Conservation (phyloP, 1,140 invertebrate genomes). For the Microplitis mediator region DNA sequence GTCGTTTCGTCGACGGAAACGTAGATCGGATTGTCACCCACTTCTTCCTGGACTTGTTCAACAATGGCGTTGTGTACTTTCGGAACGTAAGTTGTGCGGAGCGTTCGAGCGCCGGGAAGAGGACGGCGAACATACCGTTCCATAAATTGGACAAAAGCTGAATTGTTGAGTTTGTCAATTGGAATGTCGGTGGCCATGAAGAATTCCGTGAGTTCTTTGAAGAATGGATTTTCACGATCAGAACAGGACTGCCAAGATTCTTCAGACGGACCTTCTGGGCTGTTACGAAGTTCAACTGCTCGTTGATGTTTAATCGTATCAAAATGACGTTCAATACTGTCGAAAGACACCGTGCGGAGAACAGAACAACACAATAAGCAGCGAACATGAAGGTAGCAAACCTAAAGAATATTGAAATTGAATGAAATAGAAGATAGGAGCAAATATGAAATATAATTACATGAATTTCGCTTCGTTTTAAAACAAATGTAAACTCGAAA, state of each 20-base stretch:
- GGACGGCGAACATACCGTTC: neutral
- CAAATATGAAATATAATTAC: too few species aligned
- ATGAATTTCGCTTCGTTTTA: too few species aligned
- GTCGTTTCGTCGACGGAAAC: neutral
- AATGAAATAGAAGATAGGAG: too few species aligned
- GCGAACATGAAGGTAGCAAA: neutral
- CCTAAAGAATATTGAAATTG: too few species aligned
- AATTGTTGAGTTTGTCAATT: neutral
- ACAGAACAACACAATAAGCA: neutral
- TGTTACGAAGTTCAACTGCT: neutral
- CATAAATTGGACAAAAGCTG: neutral
- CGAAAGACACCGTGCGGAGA: neutral
- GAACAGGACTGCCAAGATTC: neutral
- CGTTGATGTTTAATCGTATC: neutral
- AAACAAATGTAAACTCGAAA: too few species aligned
- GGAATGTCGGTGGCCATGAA: neutral
- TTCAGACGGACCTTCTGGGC: neutral
- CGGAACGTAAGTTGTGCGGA: neutral
- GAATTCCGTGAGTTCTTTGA: neutral
- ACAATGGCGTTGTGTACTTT: neutral
- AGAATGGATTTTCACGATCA: neutral
- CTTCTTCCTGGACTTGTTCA: neutral
- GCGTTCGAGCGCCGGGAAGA: neutral
- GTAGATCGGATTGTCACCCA: neutral
- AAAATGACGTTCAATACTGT: neutral